Evolutionary conservation across 1,140 invertebrate species (phyloP).

Genomic region (Plectrocnemia conspersa): DNA sequence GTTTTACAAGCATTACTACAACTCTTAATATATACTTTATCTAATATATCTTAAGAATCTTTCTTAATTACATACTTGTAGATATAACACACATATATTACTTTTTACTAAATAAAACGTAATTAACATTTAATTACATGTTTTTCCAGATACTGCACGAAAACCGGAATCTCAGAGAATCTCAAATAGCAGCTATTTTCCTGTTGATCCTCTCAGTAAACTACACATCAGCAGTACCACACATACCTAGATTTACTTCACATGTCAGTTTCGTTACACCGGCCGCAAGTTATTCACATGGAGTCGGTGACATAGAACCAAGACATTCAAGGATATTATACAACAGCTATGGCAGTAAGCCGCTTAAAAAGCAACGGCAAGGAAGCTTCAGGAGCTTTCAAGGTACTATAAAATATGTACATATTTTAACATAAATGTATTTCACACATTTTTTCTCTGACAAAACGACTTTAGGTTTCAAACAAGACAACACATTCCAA

Average conservation of each 20-base stretch:
- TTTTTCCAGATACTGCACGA: conserved; percentile 8
- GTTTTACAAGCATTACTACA: no score
- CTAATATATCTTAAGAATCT: background rate
- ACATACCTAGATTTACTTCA: conserved; percentile 42
- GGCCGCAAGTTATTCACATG: conserved; percentile 44
- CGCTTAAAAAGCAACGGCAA: conserved; percentile 28
- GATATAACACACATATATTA: background rate
- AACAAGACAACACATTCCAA: conserved; percentile 20
- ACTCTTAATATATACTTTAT: no score
- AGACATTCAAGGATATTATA: conserved; percentile 9
- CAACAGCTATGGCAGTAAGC: conserved; percentile 27
- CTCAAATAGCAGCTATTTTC: background rate
- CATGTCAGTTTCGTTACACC: conserved; percentile 48
- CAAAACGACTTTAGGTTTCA: background rate
- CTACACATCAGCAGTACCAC: conserved; percentile 10
- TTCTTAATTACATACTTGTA: background rate
- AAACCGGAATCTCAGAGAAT: conserved; percentile 1
- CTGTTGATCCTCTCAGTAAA: conserved; percentile 8
- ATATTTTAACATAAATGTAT: background rate
- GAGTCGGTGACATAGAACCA: conserved; percentile 43
- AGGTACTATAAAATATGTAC: conserved; percentile 1
- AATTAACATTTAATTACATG: background rate
- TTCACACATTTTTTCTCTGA: background rate
- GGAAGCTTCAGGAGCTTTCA: conserved; percentile 35
- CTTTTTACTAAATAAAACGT: background rate